These are phyloP conservation scores for Caracal caracal DNA, from an alignment of 2,113 vertebrate species.

Conservation along the genomic window DNA sequence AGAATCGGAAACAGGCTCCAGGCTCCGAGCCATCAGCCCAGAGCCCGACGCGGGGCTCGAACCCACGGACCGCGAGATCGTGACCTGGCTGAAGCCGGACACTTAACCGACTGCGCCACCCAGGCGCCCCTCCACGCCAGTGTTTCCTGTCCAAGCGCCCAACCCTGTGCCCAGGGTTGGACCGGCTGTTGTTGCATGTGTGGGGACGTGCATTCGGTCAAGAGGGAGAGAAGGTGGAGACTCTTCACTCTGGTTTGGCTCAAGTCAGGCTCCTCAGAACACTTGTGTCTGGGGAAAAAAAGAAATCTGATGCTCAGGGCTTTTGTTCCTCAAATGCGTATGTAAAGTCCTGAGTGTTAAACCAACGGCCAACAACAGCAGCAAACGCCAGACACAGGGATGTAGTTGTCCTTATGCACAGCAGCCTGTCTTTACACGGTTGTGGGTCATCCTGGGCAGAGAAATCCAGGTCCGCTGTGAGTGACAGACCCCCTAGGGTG, in stretches of 20 bases:
- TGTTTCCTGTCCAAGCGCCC: too few species aligned
- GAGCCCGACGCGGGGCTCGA: too few species aligned
- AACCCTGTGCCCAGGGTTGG: not conserved
- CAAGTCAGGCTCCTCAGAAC: too few species aligned
- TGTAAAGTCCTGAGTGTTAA: not conserved
- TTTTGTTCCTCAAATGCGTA: not conserved
- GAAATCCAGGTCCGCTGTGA: not conserved
- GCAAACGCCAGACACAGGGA: rapidly evolving
- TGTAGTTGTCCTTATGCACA: rapidly evolving
- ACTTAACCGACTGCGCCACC: too few species aligned
- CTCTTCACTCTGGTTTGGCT: not conserved
- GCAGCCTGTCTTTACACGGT: not conserved
- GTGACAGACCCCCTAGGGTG: rapidly evolving
- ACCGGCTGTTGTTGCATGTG: not conserved
- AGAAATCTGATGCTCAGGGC: not conserved
- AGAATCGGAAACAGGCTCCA: too few species aligned
- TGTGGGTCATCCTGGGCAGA: rapidly evolving
- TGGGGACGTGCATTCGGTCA: not conserved
- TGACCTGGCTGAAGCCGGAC: too few species aligned
- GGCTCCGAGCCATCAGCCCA: too few species aligned
- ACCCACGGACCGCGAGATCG: too few species aligned
- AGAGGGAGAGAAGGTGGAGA: not conserved
- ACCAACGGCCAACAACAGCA: not conserved
- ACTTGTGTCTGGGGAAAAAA: not conserved
- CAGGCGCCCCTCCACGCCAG: rapidly evolving